phyloP scores from a whole-genome alignment of 2,888 invertebrate species.

The Chalcosyrphus nemorum region DNA sequence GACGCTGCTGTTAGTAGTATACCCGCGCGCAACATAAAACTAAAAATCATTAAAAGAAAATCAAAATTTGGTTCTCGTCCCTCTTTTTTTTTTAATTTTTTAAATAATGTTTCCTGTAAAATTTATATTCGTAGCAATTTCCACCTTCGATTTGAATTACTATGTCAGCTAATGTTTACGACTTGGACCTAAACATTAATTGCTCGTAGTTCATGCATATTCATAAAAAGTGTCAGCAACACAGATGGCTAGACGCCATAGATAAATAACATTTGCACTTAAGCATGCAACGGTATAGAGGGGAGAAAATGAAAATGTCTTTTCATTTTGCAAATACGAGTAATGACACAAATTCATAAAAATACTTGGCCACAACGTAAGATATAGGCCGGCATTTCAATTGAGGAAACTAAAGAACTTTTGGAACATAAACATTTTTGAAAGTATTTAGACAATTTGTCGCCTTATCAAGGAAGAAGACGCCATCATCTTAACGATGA shows the following conservation, averaged over 20 bases:
- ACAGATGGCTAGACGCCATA: conserved; percentile 13
- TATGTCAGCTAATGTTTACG: conserved; percentile 22
- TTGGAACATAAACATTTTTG: neutral
- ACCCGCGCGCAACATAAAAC: neutral
- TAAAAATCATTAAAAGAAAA: conserved; percentile 6
- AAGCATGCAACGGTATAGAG: neutral
- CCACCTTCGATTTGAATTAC: conserved; percentile 15
- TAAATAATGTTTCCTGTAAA: conserved; percentile 11
- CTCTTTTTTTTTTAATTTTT: neutral
- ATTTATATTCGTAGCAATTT: conserved; percentile 3
- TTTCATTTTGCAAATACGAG: conserved; percentile 29
- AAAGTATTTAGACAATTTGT: neutral
- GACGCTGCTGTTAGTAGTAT: conserved; percentile 16
- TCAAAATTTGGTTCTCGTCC: neutral
- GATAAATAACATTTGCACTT: neutral
- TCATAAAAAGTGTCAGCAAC: conserved; percentile 30
- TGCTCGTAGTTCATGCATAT: neutral
- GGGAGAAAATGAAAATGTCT: neutral
- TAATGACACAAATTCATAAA: neutral
- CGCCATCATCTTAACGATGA: neutral
- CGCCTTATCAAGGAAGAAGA: neutral
- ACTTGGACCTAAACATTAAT: conserved; percentile 5
- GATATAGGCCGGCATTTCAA: neutral
- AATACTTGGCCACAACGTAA: neutral
- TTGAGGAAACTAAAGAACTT: neutral